Conservation (phyloP, 2,888 invertebrate genomes). For the Ochropleura plecta region DNA sequence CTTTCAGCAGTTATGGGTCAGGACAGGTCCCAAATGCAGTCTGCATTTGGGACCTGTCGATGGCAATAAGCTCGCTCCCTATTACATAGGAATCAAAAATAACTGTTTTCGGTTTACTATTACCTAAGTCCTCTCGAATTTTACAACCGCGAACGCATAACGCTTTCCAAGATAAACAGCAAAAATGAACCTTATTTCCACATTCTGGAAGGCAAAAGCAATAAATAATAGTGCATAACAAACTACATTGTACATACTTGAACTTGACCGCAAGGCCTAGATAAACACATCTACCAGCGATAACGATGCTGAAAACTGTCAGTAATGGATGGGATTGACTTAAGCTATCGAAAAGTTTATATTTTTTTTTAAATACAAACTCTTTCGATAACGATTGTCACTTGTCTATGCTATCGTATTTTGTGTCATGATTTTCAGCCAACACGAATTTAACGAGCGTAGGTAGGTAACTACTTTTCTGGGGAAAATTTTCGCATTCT, state of each 20-base stretch:
- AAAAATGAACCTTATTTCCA: too few species aligned
- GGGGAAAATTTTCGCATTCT: neutral
- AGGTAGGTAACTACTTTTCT: neutral
- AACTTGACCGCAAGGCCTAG: constrained; percentile 20
- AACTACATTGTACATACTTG: neutral
- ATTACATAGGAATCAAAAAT: too few species aligned
- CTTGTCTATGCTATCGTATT: neutral
- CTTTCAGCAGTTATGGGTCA: neutral
- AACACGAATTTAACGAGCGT: neutral
- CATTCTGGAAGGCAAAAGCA: neutral
- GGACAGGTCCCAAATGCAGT: too few species aligned
- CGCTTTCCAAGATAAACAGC: too few species aligned
- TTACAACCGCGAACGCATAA: too few species aligned
- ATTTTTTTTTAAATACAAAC: neutral
- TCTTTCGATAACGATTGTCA: neutral
- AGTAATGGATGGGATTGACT: neutral
- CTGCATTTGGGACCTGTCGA: neutral
- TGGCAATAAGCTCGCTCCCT: neutral
- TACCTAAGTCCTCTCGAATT: too few species aligned
- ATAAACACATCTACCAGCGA: neutral
- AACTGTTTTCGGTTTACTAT: neutral
- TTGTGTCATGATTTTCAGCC: constrained; percentile 3
- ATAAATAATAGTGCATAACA: neutral
- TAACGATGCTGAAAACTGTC: constrained; percentile 6
- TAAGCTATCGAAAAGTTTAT: neutral